Conservation (phyloP, 2,797 vertebrate species). For the Eulemur coronatus region DNA sequence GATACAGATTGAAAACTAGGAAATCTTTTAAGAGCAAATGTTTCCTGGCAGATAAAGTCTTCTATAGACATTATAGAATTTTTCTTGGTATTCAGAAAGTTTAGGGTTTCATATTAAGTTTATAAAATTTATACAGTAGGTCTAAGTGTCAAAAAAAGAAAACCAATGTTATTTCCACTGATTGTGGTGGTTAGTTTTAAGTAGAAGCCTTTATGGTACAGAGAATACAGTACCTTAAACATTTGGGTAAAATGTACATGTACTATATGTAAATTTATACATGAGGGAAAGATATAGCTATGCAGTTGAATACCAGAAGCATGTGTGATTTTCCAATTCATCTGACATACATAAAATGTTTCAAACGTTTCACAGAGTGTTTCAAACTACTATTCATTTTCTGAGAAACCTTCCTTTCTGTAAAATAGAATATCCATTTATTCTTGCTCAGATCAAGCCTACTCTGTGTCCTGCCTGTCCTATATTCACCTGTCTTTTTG, state of each 20-base stretch:
- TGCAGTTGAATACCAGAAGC: not conserved
- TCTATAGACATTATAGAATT: not conserved
- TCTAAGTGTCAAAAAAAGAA: not conserved
- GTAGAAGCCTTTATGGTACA: not conserved
- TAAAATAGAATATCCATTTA: not conserved
- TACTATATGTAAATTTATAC: not conserved
- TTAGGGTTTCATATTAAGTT: not conserved
- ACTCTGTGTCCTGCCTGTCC: conserved; percentile 86
- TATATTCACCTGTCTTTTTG: conserved; percentile 56
- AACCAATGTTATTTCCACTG: not conserved
- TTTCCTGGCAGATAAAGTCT: not conserved
- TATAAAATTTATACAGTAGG: not conserved
- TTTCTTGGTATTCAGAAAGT: not conserved
- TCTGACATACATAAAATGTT: not conserved
- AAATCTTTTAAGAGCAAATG: not conserved
- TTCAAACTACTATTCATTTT: not conserved
- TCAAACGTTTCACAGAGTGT: not conserved
- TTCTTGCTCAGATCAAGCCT: conserved; percentile 28
- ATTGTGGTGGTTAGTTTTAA: not conserved
- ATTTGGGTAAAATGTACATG: not conserved
- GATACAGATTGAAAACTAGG: not conserved
- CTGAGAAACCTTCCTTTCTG: not conserved
- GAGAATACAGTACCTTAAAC: not conserved
- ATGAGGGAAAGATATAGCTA: not conserved
- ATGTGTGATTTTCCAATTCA: not conserved